phyloP scores from a whole-genome alignment of 2,113 vertebrate species.

The Sterrhoptilus dennistouni region DNA sequence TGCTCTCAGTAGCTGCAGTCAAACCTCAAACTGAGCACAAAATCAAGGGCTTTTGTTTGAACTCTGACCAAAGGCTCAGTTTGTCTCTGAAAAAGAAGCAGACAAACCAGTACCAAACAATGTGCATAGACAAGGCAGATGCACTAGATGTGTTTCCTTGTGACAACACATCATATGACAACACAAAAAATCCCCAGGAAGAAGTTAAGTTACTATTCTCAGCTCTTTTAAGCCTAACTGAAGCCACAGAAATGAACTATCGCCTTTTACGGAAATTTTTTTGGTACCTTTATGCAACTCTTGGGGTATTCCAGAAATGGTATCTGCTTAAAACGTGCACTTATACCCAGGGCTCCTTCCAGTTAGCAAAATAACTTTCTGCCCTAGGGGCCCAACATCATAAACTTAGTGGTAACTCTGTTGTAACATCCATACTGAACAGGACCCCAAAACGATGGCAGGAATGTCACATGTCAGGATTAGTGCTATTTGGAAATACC shows the following conservation, averaged over 20 bases:
- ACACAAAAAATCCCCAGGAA: not conserved
- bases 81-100: not conserved
- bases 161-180: not conserved
- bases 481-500: not conserved
- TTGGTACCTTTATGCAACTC: not conserved
- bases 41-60: not conserved
- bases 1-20: not conserved
- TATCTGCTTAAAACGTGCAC: not conserved
- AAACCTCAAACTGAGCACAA: not conserved
- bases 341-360: not conserved
- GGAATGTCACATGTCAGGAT: not conserved
- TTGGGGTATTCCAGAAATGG: not conserved
- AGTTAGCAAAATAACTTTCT: not conserved
- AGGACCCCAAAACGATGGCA: not conserved
- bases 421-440: not conserved
- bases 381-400: not conserved
- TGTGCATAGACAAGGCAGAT: not conserved
- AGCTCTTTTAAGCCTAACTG: not conserved
- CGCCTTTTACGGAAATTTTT: accelerated
- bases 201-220: not conserved
- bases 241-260: not conserved
- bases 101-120: not conserved
- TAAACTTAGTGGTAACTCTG: not conserved
- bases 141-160: accelerated
- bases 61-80: not conserved